These are phyloP conservation scores for Ceyx melanurus DNA, from an alignment of 2,113 vertebrate species.

Conservation along the genomic window DNA sequence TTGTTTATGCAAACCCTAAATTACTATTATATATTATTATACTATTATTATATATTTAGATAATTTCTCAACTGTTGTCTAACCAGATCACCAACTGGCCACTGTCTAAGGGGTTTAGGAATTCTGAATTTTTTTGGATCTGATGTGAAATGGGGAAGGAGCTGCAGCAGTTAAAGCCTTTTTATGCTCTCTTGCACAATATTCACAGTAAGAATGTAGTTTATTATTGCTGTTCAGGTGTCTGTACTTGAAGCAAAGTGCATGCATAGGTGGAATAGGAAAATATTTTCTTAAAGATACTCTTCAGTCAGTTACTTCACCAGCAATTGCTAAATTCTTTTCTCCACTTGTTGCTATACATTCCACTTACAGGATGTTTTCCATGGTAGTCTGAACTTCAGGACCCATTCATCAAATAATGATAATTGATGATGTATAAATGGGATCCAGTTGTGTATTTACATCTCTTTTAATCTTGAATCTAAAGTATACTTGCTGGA, in stretches of 20 bases:
- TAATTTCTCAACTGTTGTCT: not conserved
- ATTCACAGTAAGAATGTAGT: not conserved
- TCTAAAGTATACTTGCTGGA: not conserved
- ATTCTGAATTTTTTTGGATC: not conserved
- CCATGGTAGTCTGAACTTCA: not conserved
- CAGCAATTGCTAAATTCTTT: not conserved
- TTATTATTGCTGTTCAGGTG: not conserved
- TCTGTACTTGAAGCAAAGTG: not conserved
- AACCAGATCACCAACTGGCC: not conserved
- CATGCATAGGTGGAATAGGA: not conserved
- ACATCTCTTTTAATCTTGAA: not conserved
- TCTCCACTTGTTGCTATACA: not conserved
- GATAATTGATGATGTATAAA: not conserved
- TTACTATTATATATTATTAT: no score
- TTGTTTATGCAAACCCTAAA: not conserved
- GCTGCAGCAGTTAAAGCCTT: not conserved
- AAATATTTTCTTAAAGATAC: not conserved
- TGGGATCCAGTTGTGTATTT: not conserved
- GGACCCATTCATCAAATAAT: not conserved
- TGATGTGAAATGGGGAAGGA: not conserved
- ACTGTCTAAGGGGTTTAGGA: not conserved
- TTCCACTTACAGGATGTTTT: not conserved
- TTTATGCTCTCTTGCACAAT: not conserved
- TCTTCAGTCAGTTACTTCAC: not conserved
- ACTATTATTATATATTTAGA: not conserved